Base-by-base conservation (phyloP, 2,113 vertebrate genomes). In the Brachyhypopomus gauderio region DNA sequence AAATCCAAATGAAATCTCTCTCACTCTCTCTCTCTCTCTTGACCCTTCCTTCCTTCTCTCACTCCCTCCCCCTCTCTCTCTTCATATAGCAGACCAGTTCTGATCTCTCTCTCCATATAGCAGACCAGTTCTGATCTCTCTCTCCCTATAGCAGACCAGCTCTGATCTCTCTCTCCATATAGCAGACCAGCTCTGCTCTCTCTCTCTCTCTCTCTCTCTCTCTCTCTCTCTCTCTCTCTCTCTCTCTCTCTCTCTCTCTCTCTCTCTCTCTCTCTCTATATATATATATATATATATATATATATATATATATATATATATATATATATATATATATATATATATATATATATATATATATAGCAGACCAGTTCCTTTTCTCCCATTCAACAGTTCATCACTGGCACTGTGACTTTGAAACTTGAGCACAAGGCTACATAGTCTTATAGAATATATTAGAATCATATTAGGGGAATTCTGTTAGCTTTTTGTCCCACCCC, bases 21-120 rank as follows among this genome's bases (percentile, higher is more conserved):
- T 8, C 58, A 22, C 41, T 8, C 20, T 25, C 3, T 22, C 9
- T 83, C 17, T 36, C 56, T 72, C 69, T 63, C 72, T 80, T 69
- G 45, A 36, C 23, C 2, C 2, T 17, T 23, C 5, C 9, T 38
- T 41, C 41, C 27, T 25, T 77, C 14, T 36, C 38, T 22, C 25
- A 55, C 36, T 77, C 45, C 60, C 48, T n/a, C 58, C n/a, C 64
- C 55, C 69, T 8, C 38, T 9, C 48, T 19, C 55, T 25, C 27
- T 23, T 19, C 25, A 38, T 78, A 27, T 67, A 20, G 3, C n/a
- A 30, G 30, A 30, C 30, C 30, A 30, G 30, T 30, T 30, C 30
- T 30, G 30, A 30, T 30, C 30, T 30, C 30, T 30, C 30, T 30
- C 30, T 30, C 30, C 30, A 30, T 30, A 30, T 30, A 30, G 30